Percentiles rank a stretch among this genome's conserved stretches.
Evolutionary conservation across 1,140 invertebrate genomes (phyloP).

Genomic region (Caenorhabditis tropicalis): DNA sequence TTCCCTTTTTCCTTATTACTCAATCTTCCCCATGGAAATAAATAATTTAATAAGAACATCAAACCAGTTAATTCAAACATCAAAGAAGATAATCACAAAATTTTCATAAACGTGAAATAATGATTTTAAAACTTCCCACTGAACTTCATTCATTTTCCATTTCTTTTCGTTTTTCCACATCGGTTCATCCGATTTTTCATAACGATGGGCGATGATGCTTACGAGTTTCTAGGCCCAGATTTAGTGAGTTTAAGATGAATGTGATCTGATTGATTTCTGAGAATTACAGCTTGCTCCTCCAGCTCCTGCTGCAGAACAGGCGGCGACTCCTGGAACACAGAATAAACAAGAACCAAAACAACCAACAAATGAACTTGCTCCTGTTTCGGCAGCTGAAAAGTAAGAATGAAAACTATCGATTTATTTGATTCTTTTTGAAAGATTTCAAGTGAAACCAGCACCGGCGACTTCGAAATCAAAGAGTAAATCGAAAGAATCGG

Average conservation of each 20-base stretch:
- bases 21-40: not conserved
- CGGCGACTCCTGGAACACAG: not conserved
- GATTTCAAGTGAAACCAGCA: not conserved
- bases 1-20: not conserved
- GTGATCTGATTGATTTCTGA: not conserved
- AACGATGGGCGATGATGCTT: slow-evolving; percentile 23
- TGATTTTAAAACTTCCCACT: not conserved
- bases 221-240: slow-evolving; percentile 24
- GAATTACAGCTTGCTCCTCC: not conserved
- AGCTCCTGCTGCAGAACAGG: not conserved
- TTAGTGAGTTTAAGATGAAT: not conserved
- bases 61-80: not conserved
- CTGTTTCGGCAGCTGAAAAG: slow-evolving; percentile 3
- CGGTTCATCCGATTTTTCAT: slow-evolving; percentile 10
- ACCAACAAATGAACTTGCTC: slow-evolving; percentile 1
- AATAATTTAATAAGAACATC: too few relatives aligned
- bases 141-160: not conserved
- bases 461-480: not conserved
- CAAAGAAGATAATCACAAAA: not conserved
- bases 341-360: not conserved
- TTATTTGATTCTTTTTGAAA: too few relatives aligned
- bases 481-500: slow-evolving; percentile 17
- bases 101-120: not conserved
- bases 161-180: not conserved
- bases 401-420: not conserved